These are phyloP conservation scores for Pocillopora grandis DNA, from an alignment of 92 coral and sea anemone genomes.

Conservation along the genomic window DNA sequence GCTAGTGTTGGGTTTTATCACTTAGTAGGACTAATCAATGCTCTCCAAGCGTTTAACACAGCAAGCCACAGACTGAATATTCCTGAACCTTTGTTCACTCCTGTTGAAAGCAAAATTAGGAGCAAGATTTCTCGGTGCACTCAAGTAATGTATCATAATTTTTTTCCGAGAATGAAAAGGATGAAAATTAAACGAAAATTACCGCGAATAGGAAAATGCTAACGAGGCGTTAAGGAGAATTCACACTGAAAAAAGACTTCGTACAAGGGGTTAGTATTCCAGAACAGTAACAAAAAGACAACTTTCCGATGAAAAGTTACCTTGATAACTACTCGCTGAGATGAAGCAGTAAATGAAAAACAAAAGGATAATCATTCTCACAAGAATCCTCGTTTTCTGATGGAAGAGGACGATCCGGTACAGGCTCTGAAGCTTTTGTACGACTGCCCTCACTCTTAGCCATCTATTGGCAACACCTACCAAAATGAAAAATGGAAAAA, in stretches of 20 bases:
- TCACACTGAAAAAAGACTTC: too few species aligned
- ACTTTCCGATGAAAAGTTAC: background rate
- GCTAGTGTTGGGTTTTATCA: background rate
- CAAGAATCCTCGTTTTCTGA: background rate
- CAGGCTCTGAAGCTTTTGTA: conserved; percentile 11
- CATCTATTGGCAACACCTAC: background rate
- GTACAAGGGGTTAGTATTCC: too few species aligned
- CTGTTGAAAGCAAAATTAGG: conserved; percentile 24
- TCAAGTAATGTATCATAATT: background rate
- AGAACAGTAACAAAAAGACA: too few species aligned
- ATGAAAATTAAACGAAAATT: background rate
- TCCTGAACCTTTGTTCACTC: conserved; percentile 47
- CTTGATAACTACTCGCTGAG: conserved; percentile 24
- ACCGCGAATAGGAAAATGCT: too few species aligned
- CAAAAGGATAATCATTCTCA: conserved; percentile 20
- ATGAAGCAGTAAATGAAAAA: conserved; percentile 25
- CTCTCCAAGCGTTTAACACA: conserved; percentile 64
- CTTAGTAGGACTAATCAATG: conserved; percentile 55
- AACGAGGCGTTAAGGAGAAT: too few species aligned
- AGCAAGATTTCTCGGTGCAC: background rate
- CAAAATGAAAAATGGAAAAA: background rate
- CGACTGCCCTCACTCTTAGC: background rate
- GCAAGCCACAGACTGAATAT: conserved; percentile 56
- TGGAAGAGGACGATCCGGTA: background rate
- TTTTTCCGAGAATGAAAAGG: background rate